Evolutionary conservation across 2,888 invertebrate genomes (phyloP), one percentile per base, ranked within the genome.

Genomic region (Danaus chrysippus): DNA sequence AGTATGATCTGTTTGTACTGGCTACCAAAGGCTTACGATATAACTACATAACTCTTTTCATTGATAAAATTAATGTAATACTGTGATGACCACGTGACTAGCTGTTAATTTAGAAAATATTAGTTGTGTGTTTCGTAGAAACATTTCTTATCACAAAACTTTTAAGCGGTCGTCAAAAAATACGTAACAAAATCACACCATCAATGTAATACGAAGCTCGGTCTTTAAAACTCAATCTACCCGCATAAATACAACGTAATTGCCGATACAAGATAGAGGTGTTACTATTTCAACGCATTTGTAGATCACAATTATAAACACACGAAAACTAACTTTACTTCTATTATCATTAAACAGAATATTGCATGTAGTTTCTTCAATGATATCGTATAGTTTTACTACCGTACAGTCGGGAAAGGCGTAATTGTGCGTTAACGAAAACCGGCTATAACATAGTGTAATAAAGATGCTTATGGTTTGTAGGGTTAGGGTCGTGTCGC

Each of bases 261-360:
- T 70, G 72, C 71, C 70, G 67, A 71, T 69, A 69, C 62, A 70
- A 68, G 72, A 73, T 73, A 73, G 70, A 71, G 70, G 70, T 72
- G 71, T 71, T 68, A 70, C 70, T 71, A 66, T 69, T 69, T 66
- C 65, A 69, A 59, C 66, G 55, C 62, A 41, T 66, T 61, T 43
- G 52, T 61, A 61, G 52, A 53, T 58, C 61, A 54, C 60, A 57
- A 56, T 19, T 54, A 19, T 10, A n/a, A 34, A 17, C 52, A 56
- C 15, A 23, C 52, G 41, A 62, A 61, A 49, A 56, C 19, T 34
- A 43, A 23, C 54, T 55, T 34, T 57, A 65, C 1, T 9, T 34
- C 12, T 10, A 49, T 17, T 17, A 19, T 1, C 56, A 56, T 62
- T 43, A 58, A 43, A 56, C 53, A 23, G 34, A 64, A 34, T 54